These are phyloP conservation scores for Dromaius novaehollandiae DNA, from an alignment of 2,113 vertebrate genomes.

Conservation along the genomic window DNA sequence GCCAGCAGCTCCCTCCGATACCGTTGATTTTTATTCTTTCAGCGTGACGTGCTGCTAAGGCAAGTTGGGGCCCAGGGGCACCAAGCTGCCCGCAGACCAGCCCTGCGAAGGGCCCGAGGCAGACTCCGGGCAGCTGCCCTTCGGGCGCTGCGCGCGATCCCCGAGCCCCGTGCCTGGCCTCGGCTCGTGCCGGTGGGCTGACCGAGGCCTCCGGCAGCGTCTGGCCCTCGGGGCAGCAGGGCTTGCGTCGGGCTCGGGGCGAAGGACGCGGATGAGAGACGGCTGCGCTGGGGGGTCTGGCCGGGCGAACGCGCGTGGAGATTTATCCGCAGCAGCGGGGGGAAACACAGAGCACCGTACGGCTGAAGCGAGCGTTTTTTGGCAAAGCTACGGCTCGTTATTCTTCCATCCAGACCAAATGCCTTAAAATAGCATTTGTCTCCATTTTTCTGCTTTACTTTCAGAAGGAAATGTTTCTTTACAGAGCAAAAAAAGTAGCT, in stretches of 20 bases:
- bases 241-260: not conserved
- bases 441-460: slow-evolving; percentile 1
- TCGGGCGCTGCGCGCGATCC: fast-evolving
- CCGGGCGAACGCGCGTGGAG: not conserved
- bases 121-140: not conserved
- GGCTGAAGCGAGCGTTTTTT: not conserved
- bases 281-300: not conserved
- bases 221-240: not conserved
- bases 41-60: no score
- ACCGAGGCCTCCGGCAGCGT: not conserved
- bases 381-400: slow-evolving; percentile 24
- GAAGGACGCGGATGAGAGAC: not conserved
- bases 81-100: not conserved
- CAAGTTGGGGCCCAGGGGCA: fast-evolving
- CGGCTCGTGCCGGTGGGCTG: fast-evolving
- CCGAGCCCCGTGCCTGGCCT: not conserved
- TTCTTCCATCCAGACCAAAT: slow-evolving; percentile 15
- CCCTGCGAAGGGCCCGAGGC: no score
- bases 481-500: not conserved
- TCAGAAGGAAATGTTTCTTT: slow-evolving; percentile 17
- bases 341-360: not conserved
- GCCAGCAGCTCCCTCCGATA: not conserved
- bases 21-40: not conserved
- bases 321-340: slow-evolving; percentile 28
- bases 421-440: slow-evolving; percentile 2